Base-by-base conservation (phyloP, 2,113 vertebrate genomes). In the Cephalopterus ornatus region DNA sequence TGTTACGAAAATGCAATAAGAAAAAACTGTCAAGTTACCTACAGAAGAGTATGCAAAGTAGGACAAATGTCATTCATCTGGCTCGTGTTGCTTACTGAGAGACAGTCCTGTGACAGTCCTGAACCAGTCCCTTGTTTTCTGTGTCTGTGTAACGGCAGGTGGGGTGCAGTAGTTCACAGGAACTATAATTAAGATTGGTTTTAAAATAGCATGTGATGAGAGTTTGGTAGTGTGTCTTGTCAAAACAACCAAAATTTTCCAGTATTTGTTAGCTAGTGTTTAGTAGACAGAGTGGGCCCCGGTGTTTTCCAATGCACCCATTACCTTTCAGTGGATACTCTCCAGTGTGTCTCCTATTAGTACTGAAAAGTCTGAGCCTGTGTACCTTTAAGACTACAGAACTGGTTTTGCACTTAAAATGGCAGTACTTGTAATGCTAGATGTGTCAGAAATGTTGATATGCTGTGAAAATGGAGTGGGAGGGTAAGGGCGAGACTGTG, bases 371-470 rank as follows among this genome's bases (percentile, higher is more conserved):
- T 67, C 46, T 92, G 62, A 88, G 75, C 33, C 59, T 80, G 11
- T 50, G 19, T 80, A 22, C 23, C 82, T 74, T 68, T 88, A 85
- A 73, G 73, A 46, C 39, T 46, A 53, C 55, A 66, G 68, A 93
- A 83, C 12, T 80, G 35, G 15, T 22, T 90, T 93, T 88, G 16
- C 65, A 88, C 74, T 95, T 84, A 76, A 96, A 89, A 89, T 88
- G 78, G 56, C 62, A 70, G 20, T 14, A 35, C 71, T 89, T 75
- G 33, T 78, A 68, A 68, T 80, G 44, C 62, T 76, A 75, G 88
- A 83, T 80, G 22, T 83, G 78, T 61, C 62, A 55, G 71, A 55
- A 94, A 90, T 77, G 81, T 85, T 96, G 53, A 52, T 94, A 7
- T 56, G 62, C 71, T 76, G 62, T 73, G 72, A 92, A 88, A 83